A percentile compares a stretch with the other conserved stretches of the same genome.
phyloP scores from a whole-genome alignment of 2,888 invertebrate species.

The Oscheius sp. region DNA sequence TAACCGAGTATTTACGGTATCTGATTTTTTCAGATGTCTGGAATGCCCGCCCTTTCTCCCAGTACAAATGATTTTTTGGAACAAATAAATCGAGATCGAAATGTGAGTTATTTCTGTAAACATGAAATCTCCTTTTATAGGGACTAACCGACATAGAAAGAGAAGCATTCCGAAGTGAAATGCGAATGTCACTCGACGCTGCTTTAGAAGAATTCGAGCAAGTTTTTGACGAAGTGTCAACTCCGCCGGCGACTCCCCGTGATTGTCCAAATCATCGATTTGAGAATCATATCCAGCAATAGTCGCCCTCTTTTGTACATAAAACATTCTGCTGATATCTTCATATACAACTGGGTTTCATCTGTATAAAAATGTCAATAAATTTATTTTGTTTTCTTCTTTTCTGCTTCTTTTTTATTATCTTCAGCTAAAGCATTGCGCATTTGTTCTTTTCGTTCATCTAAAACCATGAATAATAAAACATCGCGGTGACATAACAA shows the following conservation, averaged over 20 bases:
- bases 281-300: not conserved
- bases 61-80: slow-evolving; percentile 28
- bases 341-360: not conserved
- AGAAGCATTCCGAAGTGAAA: slow-evolving; percentile 2
- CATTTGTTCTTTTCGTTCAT: slow-evolving; percentile 50
- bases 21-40: slow-evolving; percentile 21
- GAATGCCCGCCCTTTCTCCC: slow-evolving; percentile 21
- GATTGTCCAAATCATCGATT: not conserved
- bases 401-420: slow-evolving; percentile 7
- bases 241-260: slow-evolving; percentile 7
- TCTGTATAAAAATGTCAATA: not conserved
- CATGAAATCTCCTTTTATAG: not conserved
- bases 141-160: slow-evolving; percentile 11
- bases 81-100: slow-evolving; percentile 22
- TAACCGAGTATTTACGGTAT: too few relatives aligned
- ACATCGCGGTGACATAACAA: not conserved
- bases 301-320: not conserved
- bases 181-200: slow-evolving; percentile 17
- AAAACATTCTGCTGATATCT: not conserved
- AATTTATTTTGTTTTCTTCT: not conserved
- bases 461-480: slow-evolving; percentile 40
- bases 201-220: slow-evolving; percentile 29
- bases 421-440: slow-evolving; percentile 41
- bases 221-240: slow-evolving; percentile 19
- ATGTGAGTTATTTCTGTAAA: slow-evolving; percentile 12